Conservation (phyloP, 2,113 vertebrate genomes). For the Peucedramus taeniatus region DNA sequence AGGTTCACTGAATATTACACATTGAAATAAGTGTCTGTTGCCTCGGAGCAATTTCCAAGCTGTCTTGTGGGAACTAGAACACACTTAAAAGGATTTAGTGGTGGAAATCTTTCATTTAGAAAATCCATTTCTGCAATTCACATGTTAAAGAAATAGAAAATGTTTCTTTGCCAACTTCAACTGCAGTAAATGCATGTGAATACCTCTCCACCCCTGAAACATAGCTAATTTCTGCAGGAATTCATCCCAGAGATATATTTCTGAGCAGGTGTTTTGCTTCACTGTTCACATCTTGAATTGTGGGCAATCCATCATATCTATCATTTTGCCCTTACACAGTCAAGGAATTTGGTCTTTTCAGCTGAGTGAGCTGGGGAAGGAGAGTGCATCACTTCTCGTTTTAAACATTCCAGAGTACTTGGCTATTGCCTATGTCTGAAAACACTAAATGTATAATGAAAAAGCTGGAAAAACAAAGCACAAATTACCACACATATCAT, state of each 20-base stretch:
- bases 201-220: conserved; percentile 6
- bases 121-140: conserved; percentile 65
- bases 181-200: conserved; percentile 5
- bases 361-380: conserved; percentile 11
- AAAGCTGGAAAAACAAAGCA: conserved; percentile 40
- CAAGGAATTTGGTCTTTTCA: conserved; percentile 22
- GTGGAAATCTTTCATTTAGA: conserved; percentile 70
- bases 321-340: neutral
- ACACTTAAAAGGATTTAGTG: conserved; percentile 72
- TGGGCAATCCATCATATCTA: neutral
- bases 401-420: conserved; percentile 14
- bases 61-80: conserved; percentile 64
- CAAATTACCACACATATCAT: conserved; percentile 39
- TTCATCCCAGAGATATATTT: conserved; percentile 10
- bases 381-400: conserved; percentile 3
- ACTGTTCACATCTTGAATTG: neutral
- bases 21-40: conserved; percentile 66
- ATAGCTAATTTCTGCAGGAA: conserved; percentile 35
- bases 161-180: conserved; percentile 59
- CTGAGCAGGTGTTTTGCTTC: conserved; percentile 26
- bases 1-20: conserved; percentile 69
- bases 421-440: neutral
- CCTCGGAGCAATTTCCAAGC: conserved; percentile 65
- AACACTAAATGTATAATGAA: conserved; percentile 47
- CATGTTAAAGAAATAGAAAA: conserved; percentile 62